Evolutionary conservation across 2,888 invertebrate species (phyloP).

Genomic region (Euspilapteryx auroguttella): DNA sequence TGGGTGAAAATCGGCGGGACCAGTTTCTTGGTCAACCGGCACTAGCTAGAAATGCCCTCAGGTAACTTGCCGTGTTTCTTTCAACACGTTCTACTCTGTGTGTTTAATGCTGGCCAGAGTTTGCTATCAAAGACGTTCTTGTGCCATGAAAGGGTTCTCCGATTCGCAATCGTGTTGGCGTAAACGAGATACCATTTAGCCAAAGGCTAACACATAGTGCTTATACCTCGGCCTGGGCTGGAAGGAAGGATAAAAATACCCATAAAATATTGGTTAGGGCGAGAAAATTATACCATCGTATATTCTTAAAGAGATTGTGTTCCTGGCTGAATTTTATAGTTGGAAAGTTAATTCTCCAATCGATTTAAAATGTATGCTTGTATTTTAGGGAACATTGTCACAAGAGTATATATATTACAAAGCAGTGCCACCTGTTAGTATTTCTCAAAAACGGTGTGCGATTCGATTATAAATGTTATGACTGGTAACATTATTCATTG

Average conservation of each 20-base stretch:
- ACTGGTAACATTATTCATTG: constrained; percentile 5
- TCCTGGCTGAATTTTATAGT: no score
- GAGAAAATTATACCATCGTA: constrained; percentile 28
- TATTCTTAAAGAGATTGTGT: no score
- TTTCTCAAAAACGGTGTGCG: no score
- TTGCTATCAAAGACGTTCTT: constrained; percentile 34
- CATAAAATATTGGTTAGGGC: constrained; percentile 17
- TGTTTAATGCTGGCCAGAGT: constrained; percentile 41
- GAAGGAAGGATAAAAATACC: constrained; percentile 16
- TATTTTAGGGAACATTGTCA: no score
- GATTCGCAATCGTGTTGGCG: constrained; percentile 42
- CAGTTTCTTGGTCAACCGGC: no score
- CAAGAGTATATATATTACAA: no score
- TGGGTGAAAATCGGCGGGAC: no score
- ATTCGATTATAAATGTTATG: constrained; percentile 1
- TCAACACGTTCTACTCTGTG: constrained; percentile 52
- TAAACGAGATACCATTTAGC: constrained; percentile 49
- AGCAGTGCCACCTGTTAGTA: no score
- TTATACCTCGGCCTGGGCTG: constrained; percentile 16
- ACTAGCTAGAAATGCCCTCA: constrained; percentile 25
- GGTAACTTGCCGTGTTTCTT: constrained; percentile 38
- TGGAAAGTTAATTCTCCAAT: no score
- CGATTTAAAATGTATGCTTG: no score
- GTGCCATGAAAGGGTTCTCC: constrained; percentile 33
- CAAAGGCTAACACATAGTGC: constrained; percentile 28